These are phyloP conservation scores for Pyrrhosoma nymphula DNA, from an alignment of 2,888 invertebrate species.

Conservation along the genomic window DNA sequence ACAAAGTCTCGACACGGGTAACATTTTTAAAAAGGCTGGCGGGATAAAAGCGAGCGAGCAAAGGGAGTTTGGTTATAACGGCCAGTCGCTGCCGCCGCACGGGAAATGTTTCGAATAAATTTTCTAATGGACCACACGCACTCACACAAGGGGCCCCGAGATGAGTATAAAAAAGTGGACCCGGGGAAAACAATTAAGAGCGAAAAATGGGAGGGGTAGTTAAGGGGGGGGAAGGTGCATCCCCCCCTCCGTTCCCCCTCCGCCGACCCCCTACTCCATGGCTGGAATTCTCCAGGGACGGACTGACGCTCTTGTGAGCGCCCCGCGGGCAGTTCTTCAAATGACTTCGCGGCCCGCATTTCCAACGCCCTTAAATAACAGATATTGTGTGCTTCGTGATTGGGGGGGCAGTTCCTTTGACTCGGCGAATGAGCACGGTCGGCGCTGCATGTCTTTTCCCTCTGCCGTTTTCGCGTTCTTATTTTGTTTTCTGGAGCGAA, in stretches of 20 bases:
- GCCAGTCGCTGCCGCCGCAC: neutral
- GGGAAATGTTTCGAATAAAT: conserved; percentile 38
- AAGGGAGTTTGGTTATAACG: neutral
- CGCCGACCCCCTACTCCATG: neutral
- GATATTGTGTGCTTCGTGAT: conserved; percentile 60
- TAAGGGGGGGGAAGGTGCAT: neutral
- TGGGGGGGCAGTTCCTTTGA: conserved; percentile 51
- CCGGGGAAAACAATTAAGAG: conserved; percentile 56
- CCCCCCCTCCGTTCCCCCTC: too few species aligned
- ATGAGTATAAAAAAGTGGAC: conserved; percentile 15
- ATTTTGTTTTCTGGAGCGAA: neutral
- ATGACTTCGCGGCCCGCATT: conserved; percentile 50
- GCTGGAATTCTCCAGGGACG: conserved; percentile 36
- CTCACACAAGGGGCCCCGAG: neutral
- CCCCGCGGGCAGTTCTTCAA: conserved; percentile 48
- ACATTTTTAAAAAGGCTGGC: neutral
- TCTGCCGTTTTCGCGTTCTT: neutral
- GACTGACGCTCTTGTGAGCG: neutral
- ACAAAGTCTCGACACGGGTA: neutral
- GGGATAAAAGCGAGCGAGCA: neutral
- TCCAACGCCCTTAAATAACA: conserved; percentile 67
- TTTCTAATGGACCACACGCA: conserved; percentile 57
- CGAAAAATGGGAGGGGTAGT: neutral
- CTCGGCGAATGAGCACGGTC: conserved; percentile 26
- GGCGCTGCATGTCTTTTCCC: neutral